Evolutionary conservation across 1,140 invertebrate species (phyloP).

Genomic region (Coptotermes formosanus): DNA sequence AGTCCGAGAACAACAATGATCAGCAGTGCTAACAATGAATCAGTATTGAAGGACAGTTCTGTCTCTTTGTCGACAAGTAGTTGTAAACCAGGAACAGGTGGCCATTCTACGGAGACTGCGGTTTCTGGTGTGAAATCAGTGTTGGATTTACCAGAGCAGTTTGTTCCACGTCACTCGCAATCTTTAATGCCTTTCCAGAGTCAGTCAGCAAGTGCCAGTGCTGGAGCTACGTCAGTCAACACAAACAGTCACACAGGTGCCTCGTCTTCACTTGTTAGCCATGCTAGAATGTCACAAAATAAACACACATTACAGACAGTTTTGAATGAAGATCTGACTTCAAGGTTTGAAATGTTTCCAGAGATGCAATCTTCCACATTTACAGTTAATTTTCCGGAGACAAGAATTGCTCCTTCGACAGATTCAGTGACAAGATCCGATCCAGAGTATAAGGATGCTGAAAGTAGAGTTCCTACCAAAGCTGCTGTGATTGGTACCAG

Average conservation of each 20-base stretch:
- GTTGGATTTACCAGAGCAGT: not conserved
- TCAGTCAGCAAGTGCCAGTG: not conserved
- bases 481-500: conserved; percentile 15
- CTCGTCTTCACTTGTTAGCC: not conserved
- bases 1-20: not conserved
- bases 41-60: not conserved
- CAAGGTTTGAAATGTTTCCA: not conserved
- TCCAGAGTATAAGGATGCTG: not conserved
- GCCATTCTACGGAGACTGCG: not conserved
- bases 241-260: not conserved
- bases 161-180: no score
- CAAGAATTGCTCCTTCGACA: not conserved
- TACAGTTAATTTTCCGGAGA: not conserved
- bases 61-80: no score
- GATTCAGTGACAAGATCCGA: not conserved
- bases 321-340: not conserved
- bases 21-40: not conserved
- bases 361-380: not conserved
- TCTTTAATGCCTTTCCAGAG: not conserved
- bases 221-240: not conserved
- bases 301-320: not conserved
- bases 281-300: not conserved
- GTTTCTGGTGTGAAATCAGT: not conserved
- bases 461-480: not conserved
- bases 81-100: no score